Evolutionary conservation across 2,113 vertebrate species (phyloP).

Genomic region (Nicator chloris): DNA sequence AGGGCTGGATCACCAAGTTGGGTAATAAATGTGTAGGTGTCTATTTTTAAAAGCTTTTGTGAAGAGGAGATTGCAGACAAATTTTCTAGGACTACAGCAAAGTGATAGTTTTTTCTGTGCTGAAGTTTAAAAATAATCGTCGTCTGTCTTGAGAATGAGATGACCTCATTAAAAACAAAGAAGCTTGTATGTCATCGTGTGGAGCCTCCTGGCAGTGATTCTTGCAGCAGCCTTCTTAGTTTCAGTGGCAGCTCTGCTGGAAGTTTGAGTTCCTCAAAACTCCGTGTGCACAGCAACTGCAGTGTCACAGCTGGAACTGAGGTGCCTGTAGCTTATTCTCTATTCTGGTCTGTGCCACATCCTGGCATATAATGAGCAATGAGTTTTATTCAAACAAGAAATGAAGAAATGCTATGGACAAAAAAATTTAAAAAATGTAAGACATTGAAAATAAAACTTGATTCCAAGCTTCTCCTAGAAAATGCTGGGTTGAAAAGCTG

Average conservation of each 20-base stretch:
- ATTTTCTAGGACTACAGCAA: background rate
- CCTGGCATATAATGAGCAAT: background rate
- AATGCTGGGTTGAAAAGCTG: background rate
- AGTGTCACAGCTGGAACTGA: background rate
- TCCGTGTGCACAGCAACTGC: background rate
- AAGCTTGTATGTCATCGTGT: background rate
- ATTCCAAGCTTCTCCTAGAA: background rate
- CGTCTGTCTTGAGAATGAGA: slow-evolving; percentile 26
- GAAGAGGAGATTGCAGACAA: background rate
- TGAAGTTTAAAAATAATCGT: slow-evolving; percentile 52
- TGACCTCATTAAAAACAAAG: slow-evolving; percentile 55
- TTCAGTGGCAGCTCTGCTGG: background rate
- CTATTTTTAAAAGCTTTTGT: slow-evolving; percentile 31
- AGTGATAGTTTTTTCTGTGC: slow-evolving; percentile 7
- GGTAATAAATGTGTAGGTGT: slow-evolving; percentile 51
- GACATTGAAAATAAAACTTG: background rate
- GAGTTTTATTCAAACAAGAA: background rate
- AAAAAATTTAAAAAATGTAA: background rate
- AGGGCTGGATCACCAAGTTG: slow-evolving; percentile 9
- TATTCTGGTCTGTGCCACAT: background rate
- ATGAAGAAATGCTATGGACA: background rate
- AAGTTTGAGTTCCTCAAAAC: background rate
- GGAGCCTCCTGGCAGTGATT: slow-evolving; percentile 1
- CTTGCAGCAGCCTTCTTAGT: background rate
- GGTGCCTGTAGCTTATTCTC: background rate